A percentile compares a stretch with the other conserved stretches of the same genome.
These are phyloP conservation scores for Patella depressa DNA, from an alignment of 2,888 invertebrate species.

Conservation along the genomic window DNA sequence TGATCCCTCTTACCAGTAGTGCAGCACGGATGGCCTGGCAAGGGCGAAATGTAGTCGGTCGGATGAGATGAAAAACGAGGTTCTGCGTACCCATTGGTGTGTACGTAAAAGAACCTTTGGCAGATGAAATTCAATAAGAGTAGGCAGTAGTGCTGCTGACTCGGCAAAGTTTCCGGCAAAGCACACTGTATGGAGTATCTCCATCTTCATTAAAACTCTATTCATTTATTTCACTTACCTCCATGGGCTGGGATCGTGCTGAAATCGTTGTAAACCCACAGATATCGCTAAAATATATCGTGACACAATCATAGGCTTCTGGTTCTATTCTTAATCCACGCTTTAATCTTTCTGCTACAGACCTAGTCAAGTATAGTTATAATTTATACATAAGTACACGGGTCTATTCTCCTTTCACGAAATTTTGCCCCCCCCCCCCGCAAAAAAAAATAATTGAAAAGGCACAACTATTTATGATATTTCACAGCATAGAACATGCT, in stretches of 20 bases:
- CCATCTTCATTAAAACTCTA: too few species aligned
- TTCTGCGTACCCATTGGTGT: neutral
- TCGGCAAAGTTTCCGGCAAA: too few species aligned
- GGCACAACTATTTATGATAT: neutral
- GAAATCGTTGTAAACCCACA: conserved; percentile 50
- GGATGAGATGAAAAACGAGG: too few species aligned
- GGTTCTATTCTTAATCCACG: conserved; percentile 89
- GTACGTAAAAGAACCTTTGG: neutral
- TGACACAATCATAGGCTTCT: conserved; percentile 90
- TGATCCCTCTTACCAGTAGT: too few species aligned
- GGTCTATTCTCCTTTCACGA: neutral
- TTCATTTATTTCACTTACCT: conserved; percentile 29
- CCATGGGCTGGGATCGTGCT: conserved; percentile 40
- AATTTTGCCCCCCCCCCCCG: neutral
- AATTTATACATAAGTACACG: neutral
- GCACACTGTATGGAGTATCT: too few species aligned
- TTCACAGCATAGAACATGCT: neutral
- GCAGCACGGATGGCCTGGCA: too few species aligned
- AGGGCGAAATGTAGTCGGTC: too few species aligned
- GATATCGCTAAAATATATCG: conserved; percentile 92
- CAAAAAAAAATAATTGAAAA: too few species aligned
- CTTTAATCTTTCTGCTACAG: conserved; percentile 88
- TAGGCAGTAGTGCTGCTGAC: too few species aligned
- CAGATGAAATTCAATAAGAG: too few species aligned
- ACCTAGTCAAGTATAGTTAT: conserved; percentile 28